Conservation (phyloP, 2,888 invertebrate species). For the Chironomus tentans region DNA sequence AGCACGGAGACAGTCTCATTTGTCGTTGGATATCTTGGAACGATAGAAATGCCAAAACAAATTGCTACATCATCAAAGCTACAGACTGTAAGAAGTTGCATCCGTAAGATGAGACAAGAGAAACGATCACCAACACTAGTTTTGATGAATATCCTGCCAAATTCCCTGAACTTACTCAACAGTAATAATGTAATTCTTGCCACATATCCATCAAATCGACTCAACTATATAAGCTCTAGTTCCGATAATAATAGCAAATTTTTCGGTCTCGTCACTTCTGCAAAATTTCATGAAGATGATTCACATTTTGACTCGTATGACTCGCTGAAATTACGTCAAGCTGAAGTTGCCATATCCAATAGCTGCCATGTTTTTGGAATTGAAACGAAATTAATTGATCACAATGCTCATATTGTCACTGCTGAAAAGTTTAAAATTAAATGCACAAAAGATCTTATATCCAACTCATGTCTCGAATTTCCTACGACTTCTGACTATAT, state of each 20-base stretch:
- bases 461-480: conserved; percentile 78
- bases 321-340: conserved; percentile 32
- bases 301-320: conserved; percentile 29
- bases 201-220: conserved; percentile 74
- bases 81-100: conserved; percentile 75
- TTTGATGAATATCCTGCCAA: conserved; percentile 72
- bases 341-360: conserved; percentile 57
- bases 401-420: conserved; percentile 67
- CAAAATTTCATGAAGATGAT: conserved; percentile 48
- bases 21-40: conserved; percentile 89
- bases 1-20: conserved; percentile 44
- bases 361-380: conserved; percentile 94
- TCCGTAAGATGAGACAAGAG: conserved; percentile 79
- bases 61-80: conserved; percentile 64
- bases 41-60: conserved; percentile 89
- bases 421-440: conserved; percentile 75
- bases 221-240: conserved; percentile 82
- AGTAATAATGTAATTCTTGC: conserved; percentile 71
- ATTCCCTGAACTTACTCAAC: conserved; percentile 70
- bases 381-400: conserved; percentile 76
- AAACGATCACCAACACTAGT: conserved; percentile 78
- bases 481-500: conserved; percentile 75
- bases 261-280: conserved; percentile 86
- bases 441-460: conserved; percentile 71
- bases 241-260: conserved; percentile 85